Base-by-base conservation (phyloP, 1,140 invertebrate genomes). In the Cotesia vestalis region DNA sequence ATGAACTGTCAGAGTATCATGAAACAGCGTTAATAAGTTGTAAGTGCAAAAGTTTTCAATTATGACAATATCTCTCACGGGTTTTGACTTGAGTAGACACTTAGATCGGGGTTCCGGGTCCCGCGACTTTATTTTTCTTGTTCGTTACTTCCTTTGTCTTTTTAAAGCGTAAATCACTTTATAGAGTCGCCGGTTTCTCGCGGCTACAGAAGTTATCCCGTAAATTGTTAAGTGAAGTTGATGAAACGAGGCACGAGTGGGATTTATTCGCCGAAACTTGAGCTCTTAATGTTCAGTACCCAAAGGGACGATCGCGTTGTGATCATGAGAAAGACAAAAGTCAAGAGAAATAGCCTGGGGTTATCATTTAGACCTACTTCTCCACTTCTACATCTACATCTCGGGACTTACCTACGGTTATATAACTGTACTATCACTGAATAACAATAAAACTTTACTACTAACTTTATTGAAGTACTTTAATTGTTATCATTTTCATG, bases 161-260 rank as follows among this genome's bases (percentile, higher is more conserved):
- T 46, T 46, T 46, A 46, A 46, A 46, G 34, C 20, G 59, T 67
- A 69, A 66, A 74, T 67, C 57, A 70, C 61, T 72, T 72, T 66
- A 72, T 67, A 72, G 52, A 69, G 66, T 73, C 68, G 51, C 68
- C 66, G 38, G 72, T 62, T 46, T 67, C 71, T 72, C 72, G 72
- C 64, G 40, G 62, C 60, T 62, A 17, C 40, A 73, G 55, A 76
- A 76, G 53, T 75, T 73, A 53, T 14, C 57, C 62, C 72, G 74
- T 77, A 75, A 75, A 79, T 79, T 77, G 71, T 60, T 20, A 67
- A 20, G 36, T 72, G 68, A 76, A 76, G 73, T 76, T 76, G 78
- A 79, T 76, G 73, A 62, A 78, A 76, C 66, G 72, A 68, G 72
- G 69, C 75, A 71, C 69, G 67, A 77, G 77, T 69, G 66, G 63